Base-by-base conservation (phyloP, 2,888 invertebrate genomes). In the Erebia ligea region DNA sequence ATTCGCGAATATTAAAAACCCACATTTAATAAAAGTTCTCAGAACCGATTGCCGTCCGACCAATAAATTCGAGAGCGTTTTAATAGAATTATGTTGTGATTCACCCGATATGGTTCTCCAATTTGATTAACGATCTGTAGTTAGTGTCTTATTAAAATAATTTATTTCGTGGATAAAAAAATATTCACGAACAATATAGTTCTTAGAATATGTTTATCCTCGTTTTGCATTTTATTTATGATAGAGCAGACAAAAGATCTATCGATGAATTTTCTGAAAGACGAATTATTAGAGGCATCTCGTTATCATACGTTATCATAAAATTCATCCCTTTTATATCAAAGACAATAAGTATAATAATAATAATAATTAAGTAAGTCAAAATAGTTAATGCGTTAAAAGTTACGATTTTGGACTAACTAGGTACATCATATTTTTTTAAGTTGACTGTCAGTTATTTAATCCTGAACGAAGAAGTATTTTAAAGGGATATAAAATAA, bases 401-500 rank as follows among this genome's bases (percentile, higher is more conserved):
- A 8, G 8, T 11, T 42, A 42, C 10, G 11, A 11, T 42, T 42
- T 42, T 42, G 10, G 11, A 42, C 42, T 11, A 8, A 10, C 9
- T 10, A 2, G 11, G 0, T 42, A 11, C 11, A 42, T 42, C 11
- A 11, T 11, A 42, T 11, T 13, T 45, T 45, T 13, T 2, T 11
- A 13, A 45, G 10, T 10, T 13, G 56, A 15, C 15, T 57, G 34
- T 8, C 15, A 15, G 15, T 25, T 13, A 21, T n/a, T 25, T 50
- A 63, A 50, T 9, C 25, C 63, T 25, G 50, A 63, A 54, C 54
- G 34, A 56, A 21, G 54, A 52, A 54, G 65, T 56, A 65, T 65
- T 65, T 65, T 50, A 19, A 40, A 42, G 17, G 40, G 25, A 13
- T 65, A 50, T 40, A 54, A 19, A 50, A n/a, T 8, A 48, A n/a